phyloP scores from a whole-genome alignment of 1,140 invertebrate species.

The Leptopilina boulardi region DNA sequence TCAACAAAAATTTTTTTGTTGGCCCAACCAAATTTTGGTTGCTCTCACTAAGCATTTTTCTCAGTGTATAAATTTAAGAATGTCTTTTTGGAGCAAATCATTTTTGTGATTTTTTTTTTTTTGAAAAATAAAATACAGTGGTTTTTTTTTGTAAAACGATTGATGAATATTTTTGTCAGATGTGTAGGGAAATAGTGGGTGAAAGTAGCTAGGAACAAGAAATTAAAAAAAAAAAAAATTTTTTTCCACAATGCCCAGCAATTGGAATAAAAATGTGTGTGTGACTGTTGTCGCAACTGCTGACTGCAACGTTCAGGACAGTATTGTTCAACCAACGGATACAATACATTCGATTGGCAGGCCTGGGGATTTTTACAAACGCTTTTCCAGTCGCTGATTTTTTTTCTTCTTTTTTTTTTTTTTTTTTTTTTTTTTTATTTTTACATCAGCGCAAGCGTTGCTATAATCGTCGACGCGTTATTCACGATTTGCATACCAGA shows the following conservation, averaged over 20 bases:
- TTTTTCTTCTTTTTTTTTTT: slow-evolving; percentile 69
- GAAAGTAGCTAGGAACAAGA: slow-evolving; percentile 64
- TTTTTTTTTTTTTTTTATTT: slow-evolving; percentile 68
- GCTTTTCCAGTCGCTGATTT: slow-evolving; percentile 58
- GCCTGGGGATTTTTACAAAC: slow-evolving; percentile 71
- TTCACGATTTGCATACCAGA: slow-evolving; percentile 71
- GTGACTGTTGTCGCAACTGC: slow-evolving; percentile 48
- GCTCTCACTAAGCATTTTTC: too few relatives aligned
- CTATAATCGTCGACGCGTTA: slow-evolving; percentile 72
- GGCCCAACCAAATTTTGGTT: too few relatives aligned
- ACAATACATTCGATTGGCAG: slow-evolving; percentile 73
- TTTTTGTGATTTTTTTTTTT: too few relatives aligned
- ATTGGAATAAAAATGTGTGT: slow-evolving; percentile 70
- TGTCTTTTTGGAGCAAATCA: too few relatives aligned
- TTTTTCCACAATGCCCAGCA: slow-evolving; percentile 70
- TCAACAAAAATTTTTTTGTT: too few relatives aligned
- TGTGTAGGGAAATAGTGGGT: slow-evolving; percentile 36
- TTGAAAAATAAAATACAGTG: too few relatives aligned
- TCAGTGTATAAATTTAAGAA: too few relatives aligned
- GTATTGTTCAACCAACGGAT: slow-evolving; percentile 67
- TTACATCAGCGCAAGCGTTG: slow-evolving; percentile 49
- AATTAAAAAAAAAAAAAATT: slow-evolving; percentile 72
- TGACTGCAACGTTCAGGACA: slow-evolving; percentile 49
- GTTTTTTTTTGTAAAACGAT: too few relatives aligned
- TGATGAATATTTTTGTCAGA: too few relatives aligned